A percentile compares a stretch with the other conserved stretches of the same genome.
phyloP scores from a whole-genome alignment of 1,140 invertebrate genomes.

The Drosophila simulans region DNA sequence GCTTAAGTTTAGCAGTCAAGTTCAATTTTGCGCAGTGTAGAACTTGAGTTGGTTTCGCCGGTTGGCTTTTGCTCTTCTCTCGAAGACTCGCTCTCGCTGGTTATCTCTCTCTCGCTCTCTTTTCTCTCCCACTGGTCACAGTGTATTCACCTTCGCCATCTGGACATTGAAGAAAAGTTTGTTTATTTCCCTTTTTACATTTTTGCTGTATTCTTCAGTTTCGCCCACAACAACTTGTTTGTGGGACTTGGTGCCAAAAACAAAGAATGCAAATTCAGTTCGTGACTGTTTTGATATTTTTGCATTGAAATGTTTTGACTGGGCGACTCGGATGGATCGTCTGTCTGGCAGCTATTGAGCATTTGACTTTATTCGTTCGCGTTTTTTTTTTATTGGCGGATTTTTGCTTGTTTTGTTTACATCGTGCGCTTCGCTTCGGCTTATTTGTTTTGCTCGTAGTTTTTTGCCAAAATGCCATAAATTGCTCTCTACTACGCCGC shows the following conservation, averaged over 20 bases:
- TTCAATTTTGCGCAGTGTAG: not conserved
- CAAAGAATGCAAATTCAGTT: slow-evolving; percentile 16
- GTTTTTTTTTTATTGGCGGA: slow-evolving; percentile 22
- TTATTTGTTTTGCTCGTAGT: slow-evolving; percentile 42
- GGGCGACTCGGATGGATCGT: not conserved
- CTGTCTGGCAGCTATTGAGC: slow-evolving; percentile 22
- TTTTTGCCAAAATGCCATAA: slow-evolving; percentile 46
- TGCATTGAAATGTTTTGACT: slow-evolving; percentile 34
- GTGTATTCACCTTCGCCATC: slow-evolving; percentile 47
- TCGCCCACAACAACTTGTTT: slow-evolving; percentile 49
- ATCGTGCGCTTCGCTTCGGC: slow-evolving; percentile 51
- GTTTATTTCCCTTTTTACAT: slow-evolving; percentile 12
- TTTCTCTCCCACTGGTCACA: slow-evolving; percentile 14
- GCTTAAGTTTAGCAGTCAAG: no score
- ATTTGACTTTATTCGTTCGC: slow-evolving; percentile 31
- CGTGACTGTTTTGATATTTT: slow-evolving; percentile 40
- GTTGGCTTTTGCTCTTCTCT: slow-evolving; percentile 10
- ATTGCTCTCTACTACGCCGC: slow-evolving; percentile 27
- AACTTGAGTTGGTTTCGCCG: slow-evolving; percentile 26
- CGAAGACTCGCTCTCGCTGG: not conserved
- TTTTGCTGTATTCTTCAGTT: slow-evolving; percentile 12
- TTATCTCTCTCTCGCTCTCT: slow-evolving; percentile 32
- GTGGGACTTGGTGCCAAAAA: slow-evolving; percentile 8
- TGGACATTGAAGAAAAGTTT: slow-evolving; percentile 17
- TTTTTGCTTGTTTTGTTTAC: slow-evolving; percentile 67